Evolutionary conservation across 2,888 invertebrate genomes (phyloP), one percentile per base, ranked within the genome.

Genomic region (Drosophila limbata): DNA sequence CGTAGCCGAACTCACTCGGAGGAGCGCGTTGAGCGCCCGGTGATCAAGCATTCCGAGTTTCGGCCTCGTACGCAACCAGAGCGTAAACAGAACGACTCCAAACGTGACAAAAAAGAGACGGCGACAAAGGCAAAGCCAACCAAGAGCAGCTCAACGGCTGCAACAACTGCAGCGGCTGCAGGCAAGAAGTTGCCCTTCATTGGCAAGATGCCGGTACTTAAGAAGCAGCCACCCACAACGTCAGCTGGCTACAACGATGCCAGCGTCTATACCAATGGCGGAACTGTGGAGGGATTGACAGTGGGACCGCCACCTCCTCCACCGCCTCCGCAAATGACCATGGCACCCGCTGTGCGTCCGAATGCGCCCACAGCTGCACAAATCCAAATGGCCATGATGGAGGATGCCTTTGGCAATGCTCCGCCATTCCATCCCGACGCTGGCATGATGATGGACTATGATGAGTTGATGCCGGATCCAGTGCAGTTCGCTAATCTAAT

Each of bases 121-220:
- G 65, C 57, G 1, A 11, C 62, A 10, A 90, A 92, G 55, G 61
- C 81, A 5, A 90, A 90, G 67, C 9, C 63, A 2, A 1, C 37
- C 19, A 78, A 75, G 64, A 70, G 5, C 48, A 76, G 35, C 33
- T 1, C 61, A 5, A 73, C 25, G 40, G 33, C 37, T 11, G 35
- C 52, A n/a, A 17, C 71, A 11, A 33, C 62, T 2, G 45, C 62
- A 3, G 40, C 65, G 13, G 33, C 33, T 10, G 59, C 73, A 2
- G 94, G 95, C 73, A 95, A 95, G 71, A 96, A 96, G 91, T 93
- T 97, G 90, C 97, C 97, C 0, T 97, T 97, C 82, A 97, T 97
- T 75, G 97, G 97, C 75, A 95, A 96, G 91, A 95, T 97, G 95
- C 97, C 97, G 0, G 94, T 97, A 11, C 96, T 96, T 21, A 94